Evolutionary conservation across 2,113 vertebrate genomes (phyloP).

Genomic region (Turnix velox): DNA sequence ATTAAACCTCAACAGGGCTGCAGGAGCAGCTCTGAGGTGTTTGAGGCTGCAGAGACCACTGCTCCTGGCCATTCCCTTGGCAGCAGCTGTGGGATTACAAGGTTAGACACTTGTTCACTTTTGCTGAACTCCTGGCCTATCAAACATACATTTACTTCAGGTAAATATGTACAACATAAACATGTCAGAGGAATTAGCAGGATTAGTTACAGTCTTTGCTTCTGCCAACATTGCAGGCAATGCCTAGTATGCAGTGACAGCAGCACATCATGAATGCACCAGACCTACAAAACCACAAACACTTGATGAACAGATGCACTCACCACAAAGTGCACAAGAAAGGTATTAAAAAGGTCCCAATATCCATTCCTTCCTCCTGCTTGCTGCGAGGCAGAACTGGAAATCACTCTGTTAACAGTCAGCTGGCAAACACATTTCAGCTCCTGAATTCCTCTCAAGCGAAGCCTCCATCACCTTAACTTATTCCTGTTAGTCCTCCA

Average conservation of each 20-base stretch:
- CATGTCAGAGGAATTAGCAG: constrained; percentile 17
- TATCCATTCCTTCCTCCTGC: not conserved
- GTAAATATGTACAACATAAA: constrained; percentile 42
- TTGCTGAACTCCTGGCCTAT: constrained; percentile 6
- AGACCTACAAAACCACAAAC: not conserved
- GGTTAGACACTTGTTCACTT: not conserved
- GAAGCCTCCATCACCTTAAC: not conserved
- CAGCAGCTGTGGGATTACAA: not conserved
- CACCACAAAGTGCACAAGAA: not conserved
- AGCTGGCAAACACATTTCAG: not conserved
- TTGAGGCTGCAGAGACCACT: not conserved
- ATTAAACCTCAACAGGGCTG: not conserved
- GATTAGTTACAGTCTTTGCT: constrained; percentile 5
- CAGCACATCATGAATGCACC: fast-evolving
- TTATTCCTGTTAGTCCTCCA: not conserved
- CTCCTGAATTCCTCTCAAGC: not conserved
- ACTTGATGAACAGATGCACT: not conserved
- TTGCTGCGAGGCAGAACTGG: not conserved
- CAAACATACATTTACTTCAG: constrained; percentile 16
- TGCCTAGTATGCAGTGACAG: fast-evolving
- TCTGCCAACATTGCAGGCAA: not conserved
- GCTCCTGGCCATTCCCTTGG: not conserved
- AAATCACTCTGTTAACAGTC: too few relatives aligned
- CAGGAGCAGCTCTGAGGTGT: not conserved
- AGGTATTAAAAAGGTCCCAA: fast-evolving